These are phyloP conservation scores for Agriopis marginaria DNA, from an alignment of 2,888 invertebrate genomes.

Conservation along the genomic window DNA sequence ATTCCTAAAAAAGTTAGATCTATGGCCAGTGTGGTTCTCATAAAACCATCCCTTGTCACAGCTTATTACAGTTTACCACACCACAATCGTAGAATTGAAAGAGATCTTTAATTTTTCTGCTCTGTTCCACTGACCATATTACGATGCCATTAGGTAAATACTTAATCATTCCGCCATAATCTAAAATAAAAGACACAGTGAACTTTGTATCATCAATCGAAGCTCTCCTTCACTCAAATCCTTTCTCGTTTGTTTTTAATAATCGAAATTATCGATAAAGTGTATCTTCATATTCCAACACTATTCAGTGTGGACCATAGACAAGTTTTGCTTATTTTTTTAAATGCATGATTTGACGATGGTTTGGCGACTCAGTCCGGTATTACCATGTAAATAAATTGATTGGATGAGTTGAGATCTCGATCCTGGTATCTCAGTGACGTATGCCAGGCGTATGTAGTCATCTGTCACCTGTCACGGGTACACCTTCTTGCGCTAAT, in stretches of 20 bases:
- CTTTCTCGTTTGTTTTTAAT: no score
- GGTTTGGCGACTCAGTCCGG: not conserved
- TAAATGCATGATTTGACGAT: not conserved
- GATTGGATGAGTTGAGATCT: not conserved
- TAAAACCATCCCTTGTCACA: not conserved
- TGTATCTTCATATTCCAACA: not conserved
- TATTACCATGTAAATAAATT: slow-evolving; percentile 1
- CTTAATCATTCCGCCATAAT: no score
- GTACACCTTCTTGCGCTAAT: slow-evolving; percentile 18
- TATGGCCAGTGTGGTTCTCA: not conserved
- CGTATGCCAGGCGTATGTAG: slow-evolving; percentile 10
- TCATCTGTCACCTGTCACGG: slow-evolving; percentile 18
- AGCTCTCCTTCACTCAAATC: no score
- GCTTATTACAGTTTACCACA: no score
- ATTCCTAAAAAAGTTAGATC: slow-evolving; percentile 3
- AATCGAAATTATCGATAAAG: not conserved
- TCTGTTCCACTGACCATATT: not conserved
- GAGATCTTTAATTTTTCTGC: not conserved
- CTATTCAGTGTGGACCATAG: not conserved
- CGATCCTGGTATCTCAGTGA: not conserved
- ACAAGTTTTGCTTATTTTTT: not conserved
- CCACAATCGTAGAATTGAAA: no score
- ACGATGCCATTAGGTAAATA: not conserved
- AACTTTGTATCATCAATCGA: no score
- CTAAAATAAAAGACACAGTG: not conserved